Evolutionary conservation across 2,888 invertebrate species (phyloP).

Genomic region (Cinara cedri): DNA sequence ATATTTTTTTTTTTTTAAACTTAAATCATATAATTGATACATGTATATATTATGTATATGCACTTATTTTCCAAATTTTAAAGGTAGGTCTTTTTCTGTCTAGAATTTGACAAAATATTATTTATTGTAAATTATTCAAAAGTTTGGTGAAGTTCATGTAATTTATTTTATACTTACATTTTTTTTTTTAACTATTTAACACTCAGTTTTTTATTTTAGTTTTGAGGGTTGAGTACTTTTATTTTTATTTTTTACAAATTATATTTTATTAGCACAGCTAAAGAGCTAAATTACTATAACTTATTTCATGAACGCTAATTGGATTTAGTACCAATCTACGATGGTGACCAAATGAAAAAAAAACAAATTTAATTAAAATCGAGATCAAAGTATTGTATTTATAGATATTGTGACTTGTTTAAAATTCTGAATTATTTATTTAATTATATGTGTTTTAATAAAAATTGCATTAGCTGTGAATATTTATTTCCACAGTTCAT

Average conservation of each 20-base stretch:
- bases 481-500: neutral
- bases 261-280: conserved; percentile 1
- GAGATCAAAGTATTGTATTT: conserved; percentile 38
- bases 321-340: conserved; percentile 5
- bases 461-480: conserved; percentile 29
- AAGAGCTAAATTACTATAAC: conserved; percentile 12
- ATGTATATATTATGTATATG: conserved; percentile 16
- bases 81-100: neutral
- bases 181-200: neutral
- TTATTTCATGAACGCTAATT: neutral
- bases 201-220: neutral
- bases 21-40: neutral
- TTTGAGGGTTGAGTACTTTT: neutral
- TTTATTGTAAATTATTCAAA: conserved; percentile 19
- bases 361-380: conserved; percentile 30
- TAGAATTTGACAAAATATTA: neutral
- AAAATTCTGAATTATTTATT: conserved; percentile 26
- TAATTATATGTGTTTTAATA: conserved; percentile 37
- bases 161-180: neutral
- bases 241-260: conserved; percentile 21
- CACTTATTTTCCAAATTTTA: neutral
- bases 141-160: neutral
- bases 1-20: conserved; percentile 33
- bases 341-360: neutral
- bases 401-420: conserved; percentile 21